These are phyloP conservation scores for Halcyon senegalensis DNA, from an alignment of 2,113 vertebrate species.

Conservation along the genomic window DNA sequence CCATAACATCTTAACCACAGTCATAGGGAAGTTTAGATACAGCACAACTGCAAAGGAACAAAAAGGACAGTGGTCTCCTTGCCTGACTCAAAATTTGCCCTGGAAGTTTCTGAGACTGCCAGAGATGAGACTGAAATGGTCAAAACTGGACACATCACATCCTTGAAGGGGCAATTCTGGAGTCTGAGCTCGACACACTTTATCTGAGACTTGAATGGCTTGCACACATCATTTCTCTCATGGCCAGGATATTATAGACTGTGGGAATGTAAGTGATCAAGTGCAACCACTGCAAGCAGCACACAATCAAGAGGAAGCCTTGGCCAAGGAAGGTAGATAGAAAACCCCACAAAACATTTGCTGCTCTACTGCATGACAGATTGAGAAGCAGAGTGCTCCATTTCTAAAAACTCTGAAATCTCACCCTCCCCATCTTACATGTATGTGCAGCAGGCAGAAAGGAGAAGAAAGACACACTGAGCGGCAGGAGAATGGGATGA, in stretches of 20 bases:
- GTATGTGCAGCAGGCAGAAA: background rate
- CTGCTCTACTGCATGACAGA: background rate
- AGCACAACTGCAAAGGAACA: background rate
- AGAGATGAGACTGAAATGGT: background rate
- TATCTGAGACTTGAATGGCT: background rate
- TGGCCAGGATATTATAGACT: background rate
- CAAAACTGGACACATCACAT: background rate
- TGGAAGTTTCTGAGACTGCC: background rate
- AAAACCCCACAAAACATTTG: background rate
- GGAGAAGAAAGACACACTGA: background rate
- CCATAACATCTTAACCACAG: background rate
- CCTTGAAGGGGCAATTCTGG: background rate
- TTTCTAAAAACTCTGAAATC: background rate
- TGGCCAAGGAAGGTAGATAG: background rate
- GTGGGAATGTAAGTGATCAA: background rate
- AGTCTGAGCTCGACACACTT: background rate
- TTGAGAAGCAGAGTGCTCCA: background rate
- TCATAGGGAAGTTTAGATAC: background rate
- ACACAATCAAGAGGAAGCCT: background rate
- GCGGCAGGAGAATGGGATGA: background rate
- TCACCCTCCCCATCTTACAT: rapidly evolving
- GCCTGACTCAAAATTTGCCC: background rate
- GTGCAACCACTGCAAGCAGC: background rate
- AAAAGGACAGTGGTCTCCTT: background rate
- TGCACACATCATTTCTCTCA: background rate